These are phyloP conservation scores for Prionchulus punctatus DNA, from an alignment of 2,888 invertebrate genomes.

Conservation along the genomic window DNA sequence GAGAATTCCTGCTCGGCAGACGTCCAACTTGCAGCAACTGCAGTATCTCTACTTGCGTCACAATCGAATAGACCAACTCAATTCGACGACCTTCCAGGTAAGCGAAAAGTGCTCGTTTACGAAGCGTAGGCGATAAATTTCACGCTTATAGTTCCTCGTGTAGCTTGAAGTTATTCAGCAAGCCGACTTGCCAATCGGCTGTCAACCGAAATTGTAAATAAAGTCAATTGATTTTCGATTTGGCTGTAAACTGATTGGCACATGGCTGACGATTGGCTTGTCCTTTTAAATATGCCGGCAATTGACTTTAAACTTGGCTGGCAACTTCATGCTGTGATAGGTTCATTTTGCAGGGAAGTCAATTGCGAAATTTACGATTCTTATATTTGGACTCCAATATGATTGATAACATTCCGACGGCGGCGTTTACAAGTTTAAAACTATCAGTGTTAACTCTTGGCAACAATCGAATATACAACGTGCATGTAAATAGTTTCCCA, in stretches of 20 bases:
- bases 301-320: no score
- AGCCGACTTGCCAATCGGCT: no score
- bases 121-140: no score
- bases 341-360: constrained; percentile 20
- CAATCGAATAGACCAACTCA: constrained; percentile 22
- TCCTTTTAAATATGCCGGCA: no score
- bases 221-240: no score
- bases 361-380: constrained; percentile 24
- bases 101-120: constrained; percentile 4
- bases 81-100: constrained; percentile 22
- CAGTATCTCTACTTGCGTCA: constrained; percentile 24
- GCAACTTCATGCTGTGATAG: no score
- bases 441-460: constrained; percentile 46
- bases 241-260: no score
- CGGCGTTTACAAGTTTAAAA: constrained; percentile 15
- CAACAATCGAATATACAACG: constrained; percentile 41
- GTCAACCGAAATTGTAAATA: no score
- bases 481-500: constrained; percentile 26
- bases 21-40: constrained; percentile 25
- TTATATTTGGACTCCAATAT: constrained; percentile 27
- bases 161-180: no score
- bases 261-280: no score
- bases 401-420: constrained; percentile 13
- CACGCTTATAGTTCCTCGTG: no score
- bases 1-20: constrained; percentile 22